These are phyloP conservation scores for Podiceps cristatus DNA, from an alignment of 2,113 vertebrate genomes.

Conservation along the genomic window DNA sequence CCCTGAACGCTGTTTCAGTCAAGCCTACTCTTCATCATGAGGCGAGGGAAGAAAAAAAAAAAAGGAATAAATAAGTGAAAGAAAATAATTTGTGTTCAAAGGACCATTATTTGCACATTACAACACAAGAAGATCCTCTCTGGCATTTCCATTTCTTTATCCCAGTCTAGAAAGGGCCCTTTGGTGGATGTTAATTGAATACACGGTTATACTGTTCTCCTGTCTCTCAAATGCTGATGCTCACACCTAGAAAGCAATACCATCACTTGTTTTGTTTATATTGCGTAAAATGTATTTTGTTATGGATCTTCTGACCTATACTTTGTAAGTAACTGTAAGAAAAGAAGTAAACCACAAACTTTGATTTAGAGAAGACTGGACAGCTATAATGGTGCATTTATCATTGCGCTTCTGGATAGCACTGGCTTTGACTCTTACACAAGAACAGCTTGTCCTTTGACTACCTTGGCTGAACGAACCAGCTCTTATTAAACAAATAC, in stretches of 20 bases:
- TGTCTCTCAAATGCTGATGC: background rate
- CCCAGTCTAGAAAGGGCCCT: background rate
- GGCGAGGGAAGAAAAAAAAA: background rate
- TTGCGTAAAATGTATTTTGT: background rate
- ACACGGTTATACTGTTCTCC: background rate
- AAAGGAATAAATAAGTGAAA: background rate
- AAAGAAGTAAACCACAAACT: background rate
- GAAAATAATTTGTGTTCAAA: background rate
- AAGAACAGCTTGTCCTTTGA: background rate
- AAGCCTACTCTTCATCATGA: background rate
- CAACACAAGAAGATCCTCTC: background rate
- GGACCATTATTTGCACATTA: background rate
- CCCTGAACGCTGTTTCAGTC: background rate
- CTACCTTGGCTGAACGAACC: background rate
- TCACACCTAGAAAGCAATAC: fast-evolving
- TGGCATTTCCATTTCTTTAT: background rate
- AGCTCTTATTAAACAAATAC: background rate
- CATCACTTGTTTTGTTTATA: background rate
- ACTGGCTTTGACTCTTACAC: background rate
- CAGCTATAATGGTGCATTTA: background rate
- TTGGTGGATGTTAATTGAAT: background rate
- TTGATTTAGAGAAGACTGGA: background rate
- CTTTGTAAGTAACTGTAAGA: background rate
- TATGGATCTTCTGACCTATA: background rate
- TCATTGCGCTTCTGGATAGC: background rate